phyloP scores from a whole-genome alignment of 2,113 vertebrate genomes.

The Macheiramphus alcinus region DNA sequence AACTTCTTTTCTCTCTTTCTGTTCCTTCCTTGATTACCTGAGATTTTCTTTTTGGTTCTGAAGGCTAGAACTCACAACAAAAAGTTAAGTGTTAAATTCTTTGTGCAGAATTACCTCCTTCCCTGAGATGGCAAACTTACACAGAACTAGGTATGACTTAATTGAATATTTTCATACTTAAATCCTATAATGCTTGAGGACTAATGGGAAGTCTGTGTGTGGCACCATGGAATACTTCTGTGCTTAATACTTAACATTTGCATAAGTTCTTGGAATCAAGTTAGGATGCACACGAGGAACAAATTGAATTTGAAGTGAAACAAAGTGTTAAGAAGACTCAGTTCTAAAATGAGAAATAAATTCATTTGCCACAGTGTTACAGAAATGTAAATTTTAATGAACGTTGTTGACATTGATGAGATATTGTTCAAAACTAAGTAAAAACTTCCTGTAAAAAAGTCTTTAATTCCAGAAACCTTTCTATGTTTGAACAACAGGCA shows the following conservation, averaged over 20 bases:
- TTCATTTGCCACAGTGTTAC: not conserved
- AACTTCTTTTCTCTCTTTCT: not conserved
- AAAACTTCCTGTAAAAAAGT: not conserved
- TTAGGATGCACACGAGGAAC: not conserved
- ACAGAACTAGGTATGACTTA: not conserved
- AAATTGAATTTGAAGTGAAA: not conserved
- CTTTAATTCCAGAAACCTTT: not conserved
- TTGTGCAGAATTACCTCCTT: not conserved
- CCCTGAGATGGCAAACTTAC: not conserved
- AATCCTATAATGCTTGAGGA: not conserved
- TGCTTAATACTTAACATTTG: not conserved
- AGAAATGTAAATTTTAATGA: not conserved
- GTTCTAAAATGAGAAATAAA: not conserved
- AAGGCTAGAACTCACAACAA: not conserved
- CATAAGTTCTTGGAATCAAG: not conserved
- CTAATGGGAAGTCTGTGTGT: not conserved
- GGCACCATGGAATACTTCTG: not conserved
- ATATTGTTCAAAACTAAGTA: not conserved
- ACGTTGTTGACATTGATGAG: not conserved
- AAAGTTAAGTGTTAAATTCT: not conserved
- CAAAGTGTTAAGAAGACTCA: not conserved
- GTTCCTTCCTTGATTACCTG: not conserved
- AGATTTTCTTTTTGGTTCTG: not conserved
- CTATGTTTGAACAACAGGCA: not conserved
- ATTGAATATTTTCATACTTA: not conserved